phyloP scores from a whole-genome alignment of 1,140 invertebrate species.

The Drosophila malerkotliana region DNA sequence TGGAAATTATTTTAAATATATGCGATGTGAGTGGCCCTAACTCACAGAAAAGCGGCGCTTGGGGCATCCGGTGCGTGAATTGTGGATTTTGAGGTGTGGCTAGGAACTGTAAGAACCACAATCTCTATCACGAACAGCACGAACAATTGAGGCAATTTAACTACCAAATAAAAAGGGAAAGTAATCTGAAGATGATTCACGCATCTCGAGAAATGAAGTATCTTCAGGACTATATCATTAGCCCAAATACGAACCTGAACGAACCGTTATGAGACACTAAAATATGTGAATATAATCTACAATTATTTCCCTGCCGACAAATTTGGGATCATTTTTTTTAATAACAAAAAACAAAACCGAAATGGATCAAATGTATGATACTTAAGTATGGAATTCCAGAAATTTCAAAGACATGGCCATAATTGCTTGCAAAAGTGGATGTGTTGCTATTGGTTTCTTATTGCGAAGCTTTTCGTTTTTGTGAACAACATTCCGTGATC shows the following conservation, averaged over 20 bases:
- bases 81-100: conserved; percentile 13
- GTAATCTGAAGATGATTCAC: too few species aligned
- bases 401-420: conserved; percentile 47
- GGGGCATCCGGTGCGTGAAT: conserved; percentile 14
- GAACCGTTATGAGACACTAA: conserved; percentile 17
- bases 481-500: conserved; percentile 35
- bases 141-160: conserved; percentile 6
- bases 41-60: conserved; percentile 23
- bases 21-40: conserved; percentile 17
- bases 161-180: neutral
- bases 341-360: neutral
- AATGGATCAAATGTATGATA: conserved; percentile 29
- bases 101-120: neutral
- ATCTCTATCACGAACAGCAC: conserved; percentile 13
- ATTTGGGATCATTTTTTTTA: conserved; percentile 19
- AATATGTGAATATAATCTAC: conserved; percentile 21
- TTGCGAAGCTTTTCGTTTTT: conserved; percentile 16
- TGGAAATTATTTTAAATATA: conserved; percentile 53
- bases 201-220: neutral
- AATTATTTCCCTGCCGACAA: conserved; percentile 24
- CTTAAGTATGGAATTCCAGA: conserved; percentile 42
- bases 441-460: conserved; percentile 7
- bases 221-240: neutral
- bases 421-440: conserved; percentile 35
- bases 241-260: neutral